Evolutionary conservation across 2,888 invertebrate genomes (phyloP).

Genomic region (Drosophila quinaria): DNA sequence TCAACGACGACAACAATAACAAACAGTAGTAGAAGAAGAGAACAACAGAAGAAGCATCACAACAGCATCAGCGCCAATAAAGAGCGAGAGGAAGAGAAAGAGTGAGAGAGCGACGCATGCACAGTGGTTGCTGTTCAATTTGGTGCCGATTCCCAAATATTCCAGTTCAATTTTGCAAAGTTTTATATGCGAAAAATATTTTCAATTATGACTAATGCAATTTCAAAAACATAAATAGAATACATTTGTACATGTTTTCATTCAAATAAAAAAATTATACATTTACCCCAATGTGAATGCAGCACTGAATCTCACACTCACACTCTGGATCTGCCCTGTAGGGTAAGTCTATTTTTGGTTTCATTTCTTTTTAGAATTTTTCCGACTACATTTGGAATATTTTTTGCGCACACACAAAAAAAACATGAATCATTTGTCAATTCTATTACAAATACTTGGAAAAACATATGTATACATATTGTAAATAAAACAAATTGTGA

Average conservation of each 20-base stretch:
- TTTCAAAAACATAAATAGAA: background rate
- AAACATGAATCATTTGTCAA: conserved; percentile 48
- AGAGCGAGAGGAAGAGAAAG: conserved; percentile 5
- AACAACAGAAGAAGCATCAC: background rate
- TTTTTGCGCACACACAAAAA: conserved; percentile 3
- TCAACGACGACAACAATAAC: conserved; percentile 14
- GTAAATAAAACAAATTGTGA: conserved; percentile 5
- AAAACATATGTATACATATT: background rate
- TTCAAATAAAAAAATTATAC: conserved; percentile 13
- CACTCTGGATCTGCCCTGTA: background rate
- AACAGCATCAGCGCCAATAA: conserved; percentile 1
- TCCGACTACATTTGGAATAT: conserved; percentile 43
- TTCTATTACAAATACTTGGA: conserved; percentile 22
- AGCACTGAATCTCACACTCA: conserved; percentile 4
- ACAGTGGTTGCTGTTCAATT: conserved; percentile 41
- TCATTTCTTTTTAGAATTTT: conserved; percentile 34
- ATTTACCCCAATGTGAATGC: conserved; percentile 32
- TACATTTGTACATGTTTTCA: conserved; percentile 10
- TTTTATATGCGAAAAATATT: background rate
- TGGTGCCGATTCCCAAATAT: background rate
- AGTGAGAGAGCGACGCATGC: conserved; percentile 23
- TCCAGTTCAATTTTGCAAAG: background rate
- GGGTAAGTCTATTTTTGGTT: conserved; percentile 43
- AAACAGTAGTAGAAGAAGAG: conserved; percentile 6
- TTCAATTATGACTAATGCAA: conserved; percentile 2